Conservation (phyloP, 2,888 invertebrate species). For the Ceramica pisi region DNA sequence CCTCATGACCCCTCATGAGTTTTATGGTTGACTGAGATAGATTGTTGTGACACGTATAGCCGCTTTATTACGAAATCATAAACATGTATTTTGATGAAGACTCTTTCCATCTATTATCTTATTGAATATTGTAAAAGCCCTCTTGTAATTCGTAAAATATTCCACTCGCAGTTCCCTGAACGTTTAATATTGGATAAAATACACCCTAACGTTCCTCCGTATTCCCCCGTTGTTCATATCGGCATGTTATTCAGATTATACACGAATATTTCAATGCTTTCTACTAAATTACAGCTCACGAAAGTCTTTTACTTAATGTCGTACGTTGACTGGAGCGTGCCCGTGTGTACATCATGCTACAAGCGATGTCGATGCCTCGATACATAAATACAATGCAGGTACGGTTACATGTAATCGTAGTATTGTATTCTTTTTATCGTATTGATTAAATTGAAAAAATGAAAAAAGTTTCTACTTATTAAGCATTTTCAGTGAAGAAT, state of each 20-base stretch:
- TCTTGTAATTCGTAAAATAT: slow-evolving; percentile 88
- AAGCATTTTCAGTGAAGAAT: slow-evolving; percentile 1
- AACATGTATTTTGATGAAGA: slow-evolving; percentile 70
- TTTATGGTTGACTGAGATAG: no score
- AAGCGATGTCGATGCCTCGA: slow-evolving; percentile 65
- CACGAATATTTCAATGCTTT: slow-evolving; percentile 91
- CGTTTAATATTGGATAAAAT: slow-evolving; percentile 91
- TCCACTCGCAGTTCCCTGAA: slow-evolving; percentile 85
- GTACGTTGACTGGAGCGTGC: slow-evolving; percentile 77
- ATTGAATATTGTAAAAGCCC: slow-evolving; percentile 87
- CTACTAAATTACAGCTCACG: slow-evolving; percentile 90
- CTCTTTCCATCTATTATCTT: slow-evolving; percentile 82
- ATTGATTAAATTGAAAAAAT: neutral
- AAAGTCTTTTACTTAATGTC: slow-evolving; percentile 88
- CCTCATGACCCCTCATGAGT: no score
- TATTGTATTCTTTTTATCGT: slow-evolving; percentile 12
- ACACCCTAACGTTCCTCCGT: slow-evolving; percentile 85
- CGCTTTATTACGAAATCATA: slow-evolving; percentile 62
- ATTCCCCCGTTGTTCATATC: slow-evolving; percentile 91
- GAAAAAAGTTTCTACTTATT: neutral
- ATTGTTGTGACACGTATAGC: slow-evolving; percentile 50
- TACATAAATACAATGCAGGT: slow-evolving; percentile 25
- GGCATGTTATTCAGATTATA: slow-evolving; percentile 91
- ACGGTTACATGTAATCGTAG: neutral
- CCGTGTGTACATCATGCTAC: slow-evolving; percentile 67